Evolutionary conservation across 2,888 invertebrate genomes (phyloP).

Genomic region (Drosophila longiperda): DNA sequence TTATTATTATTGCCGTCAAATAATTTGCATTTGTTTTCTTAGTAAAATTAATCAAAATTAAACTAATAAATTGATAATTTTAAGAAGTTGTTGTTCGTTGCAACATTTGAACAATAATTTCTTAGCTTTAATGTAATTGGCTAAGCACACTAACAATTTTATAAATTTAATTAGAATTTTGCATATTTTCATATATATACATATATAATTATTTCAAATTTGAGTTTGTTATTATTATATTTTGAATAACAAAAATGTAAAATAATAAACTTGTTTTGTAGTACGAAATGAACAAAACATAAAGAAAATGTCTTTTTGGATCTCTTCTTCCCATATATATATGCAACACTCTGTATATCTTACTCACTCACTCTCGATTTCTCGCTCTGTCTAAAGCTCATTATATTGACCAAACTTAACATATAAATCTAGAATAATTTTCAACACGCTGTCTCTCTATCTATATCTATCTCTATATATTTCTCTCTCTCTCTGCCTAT

Average conservation of each 20-base stretch:
- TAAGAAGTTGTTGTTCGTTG: conserved; percentile 28
- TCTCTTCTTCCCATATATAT: conserved; percentile 70
- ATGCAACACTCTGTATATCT: conserved; percentile 46
- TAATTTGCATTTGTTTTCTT: conserved; percentile 38
- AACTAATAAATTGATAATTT: background rate
- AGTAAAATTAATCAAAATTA: background rate
- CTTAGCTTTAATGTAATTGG: conserved; percentile 24
- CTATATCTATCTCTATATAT: conserved; percentile 23
- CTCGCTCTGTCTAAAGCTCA: conserved; percentile 27
- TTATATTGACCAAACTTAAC: conserved; percentile 9
- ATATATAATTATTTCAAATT: conserved; percentile 25
- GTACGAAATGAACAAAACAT: conserved; percentile 57
- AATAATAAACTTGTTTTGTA: conserved; percentile 62
- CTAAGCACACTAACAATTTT: conserved; percentile 34
- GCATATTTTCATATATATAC: conserved; percentile 27
- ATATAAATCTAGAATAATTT: conserved; percentile 15
- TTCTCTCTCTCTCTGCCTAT: conserved; percentile 38
- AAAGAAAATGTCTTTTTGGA: conserved; percentile 84
- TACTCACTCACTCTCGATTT: conserved; percentile 23
- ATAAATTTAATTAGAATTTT: conserved; percentile 50
- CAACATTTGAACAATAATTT: conserved; percentile 21
- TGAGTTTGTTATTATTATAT: conserved; percentile 50
- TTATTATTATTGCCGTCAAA: conserved; percentile 24
- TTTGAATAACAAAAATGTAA: conserved; percentile 61
- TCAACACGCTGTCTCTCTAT: conserved; percentile 33